Evolutionary conservation across 1,140 invertebrate genomes (phyloP), one percentile per base, ranked within the genome.

Genomic region (Sinella curviseta): DNA sequence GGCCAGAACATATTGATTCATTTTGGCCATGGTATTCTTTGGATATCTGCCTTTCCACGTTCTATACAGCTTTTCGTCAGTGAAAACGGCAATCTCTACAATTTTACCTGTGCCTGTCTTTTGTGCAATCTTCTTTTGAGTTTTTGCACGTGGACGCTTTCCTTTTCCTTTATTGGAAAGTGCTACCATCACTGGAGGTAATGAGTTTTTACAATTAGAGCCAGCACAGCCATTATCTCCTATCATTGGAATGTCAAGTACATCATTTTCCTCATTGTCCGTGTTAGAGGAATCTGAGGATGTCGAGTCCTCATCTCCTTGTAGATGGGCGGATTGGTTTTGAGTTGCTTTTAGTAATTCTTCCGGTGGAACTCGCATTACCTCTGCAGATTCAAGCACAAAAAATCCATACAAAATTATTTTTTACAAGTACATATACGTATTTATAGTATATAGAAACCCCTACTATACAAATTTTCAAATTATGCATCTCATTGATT

Each of bases 71-170:
- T 74, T 57, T 1, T 70, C 30, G 17, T 79, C 78, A 0, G 74
- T 67, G 35, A 79, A 79, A 12, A 79, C 78, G 3, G 78, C 73
- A 31, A 79, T 79, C 55, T 79, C 78, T 0, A 78, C 28, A 24
- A 78, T 26, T 39, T 24, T 4, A 70, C 4, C 2, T 12, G 3
- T 8, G 12, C 8, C 24, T 4, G 26, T 31, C 30, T 1, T 17
- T 31, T 3, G 4, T n/a, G 57, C 3, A 33, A 1, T 33, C 31
- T 30, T 70, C 12, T 30, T 17, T 24, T 30, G 65, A 8, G 65
- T 1, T 33, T 8, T 24, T 70, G 30, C 24, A 3, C 24, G 12
- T 70, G 65, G 3, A 8, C 4, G 8, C 57, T 65, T 65, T 70
- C 65, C n/a, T 70, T 30, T 70, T 33, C n/a, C 24, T 26, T 26